Evolutionary conservation across 2,113 vertebrate species (phyloP).

Genomic region (Hystrix cristata): DNA sequence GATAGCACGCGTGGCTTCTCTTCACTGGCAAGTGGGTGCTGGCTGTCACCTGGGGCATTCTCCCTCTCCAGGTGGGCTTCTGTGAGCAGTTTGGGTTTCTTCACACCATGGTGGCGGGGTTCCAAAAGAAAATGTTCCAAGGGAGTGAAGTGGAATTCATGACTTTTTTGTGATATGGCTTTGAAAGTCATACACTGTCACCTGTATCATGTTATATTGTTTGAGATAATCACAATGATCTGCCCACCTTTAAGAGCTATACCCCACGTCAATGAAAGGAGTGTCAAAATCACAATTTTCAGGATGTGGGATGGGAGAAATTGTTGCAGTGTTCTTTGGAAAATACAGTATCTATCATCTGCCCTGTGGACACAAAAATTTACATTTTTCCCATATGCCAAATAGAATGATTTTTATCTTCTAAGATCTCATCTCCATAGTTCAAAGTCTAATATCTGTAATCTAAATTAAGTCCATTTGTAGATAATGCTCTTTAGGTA

Average conservation of each 20-base stretch:
- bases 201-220: not conserved
- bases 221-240: constrained; percentile 24
- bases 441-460: not conserved
- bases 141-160: not conserved
- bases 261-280: not conserved
- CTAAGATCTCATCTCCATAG: not conserved
- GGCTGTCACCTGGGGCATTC: not conserved
- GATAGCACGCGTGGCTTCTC: not conserved
- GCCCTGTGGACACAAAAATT: not conserved
- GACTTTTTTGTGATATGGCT: not conserved
- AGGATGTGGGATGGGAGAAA: not conserved
- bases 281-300: not conserved
- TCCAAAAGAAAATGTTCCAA: constrained; percentile 7
- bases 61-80: not conserved
- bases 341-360: not conserved
- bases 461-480: not conserved
- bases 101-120: not conserved
- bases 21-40: not conserved
- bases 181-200: not conserved
- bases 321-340: not conserved
- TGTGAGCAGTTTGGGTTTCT: not conserved
- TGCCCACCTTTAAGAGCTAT: not conserved
- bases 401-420: not conserved
- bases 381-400: not conserved
- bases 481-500: not conserved